Base-by-base conservation (phyloP, 1,140 invertebrate genomes). In the Drosophila funebris region DNA sequence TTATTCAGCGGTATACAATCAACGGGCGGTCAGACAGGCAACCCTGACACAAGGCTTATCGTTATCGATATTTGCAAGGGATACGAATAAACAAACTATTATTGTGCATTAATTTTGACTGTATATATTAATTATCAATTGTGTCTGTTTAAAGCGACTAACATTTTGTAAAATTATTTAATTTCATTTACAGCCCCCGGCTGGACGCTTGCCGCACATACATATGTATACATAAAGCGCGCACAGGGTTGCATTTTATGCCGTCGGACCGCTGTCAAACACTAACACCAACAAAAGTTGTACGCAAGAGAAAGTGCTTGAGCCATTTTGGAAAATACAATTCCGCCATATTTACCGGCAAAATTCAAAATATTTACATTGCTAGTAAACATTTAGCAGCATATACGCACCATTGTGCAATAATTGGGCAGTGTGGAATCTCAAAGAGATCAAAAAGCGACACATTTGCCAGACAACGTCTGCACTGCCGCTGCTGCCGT, bases 311-410 rank as follows among this genome's bases (percentile, higher is more conserved):
- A 89, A 85, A 89, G 85, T 89, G 76, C 75, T 75, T 63, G 77
- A 87, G 81, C 81, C 81, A 78, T 85, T 90, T 90, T 85, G 85
- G 81, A 90, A 90, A 90, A 90, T 83, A 85, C 85, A 90, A 87
- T 90, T 90, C 85, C 87, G 87, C 87, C 87, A 90, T 90, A 87
- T 90, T 90, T 90, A 90, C 87, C 87, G 87, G 87, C 87, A 90
- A 90, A 90, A 90, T 90, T 90, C 87, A 90, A 90, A 90, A 90
- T 85, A 90, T 90, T 90, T 90, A 90, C 87, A 90, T 89, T 89
- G 74, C 68, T 56, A 54, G 58, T 56, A 79, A 90, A 71, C 64
- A 48, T 36, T 70, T 57, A 56, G 37, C 67, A 31, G 7, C 43
- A 62, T 46, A 60, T 18, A 60, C 33, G 18, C 24, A 48, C 46